Base-by-base conservation (phyloP, 2,888 invertebrate genomes). In the Apamea anceps region DNA sequence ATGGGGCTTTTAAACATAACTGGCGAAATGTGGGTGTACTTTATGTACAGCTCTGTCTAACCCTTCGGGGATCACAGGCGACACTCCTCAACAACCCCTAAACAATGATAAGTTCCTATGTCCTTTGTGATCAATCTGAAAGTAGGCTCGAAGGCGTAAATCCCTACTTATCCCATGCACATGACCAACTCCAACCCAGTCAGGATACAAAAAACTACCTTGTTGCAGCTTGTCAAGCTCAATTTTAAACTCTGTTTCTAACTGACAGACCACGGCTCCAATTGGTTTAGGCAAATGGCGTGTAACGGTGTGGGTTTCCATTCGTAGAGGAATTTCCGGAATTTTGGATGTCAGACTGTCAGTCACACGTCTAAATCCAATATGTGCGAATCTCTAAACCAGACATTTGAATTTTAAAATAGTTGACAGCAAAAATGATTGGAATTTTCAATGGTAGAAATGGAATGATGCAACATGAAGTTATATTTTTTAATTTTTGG, bases 201-300 rank as follows among this genome's bases (percentile, higher is more conserved):
- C 28, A 63, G 62, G 13, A 48, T 65, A 37, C 12, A 45, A n/a
- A 79, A 37, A 57, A 48, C n/a, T 42, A 45, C 13, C 6, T 51
- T 25, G 18, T 25, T 12, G 54, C 42, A 5, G 32, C n/a, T 67
- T 54, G 42, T 18, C 54, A 37, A 65, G 21, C 18, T 71, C n/a
- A 66, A 37, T 82, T 77, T 72, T 60, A 51, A 45, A 66, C 28
- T 57, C 28, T 25, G 42, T 62, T 68, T 3, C 32, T 67, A 81
- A 57, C 32, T 63, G 72, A 70, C 79, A 79, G 68, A 12, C 6
- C 4, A 10, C 68, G 32, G 32, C 18, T 28, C 0, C 60, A 70
- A 79, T 73, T 70, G 8, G 57, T 51, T 83, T 83, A 28, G 72
- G 68, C 32, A 45, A 83, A 79, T 73, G 3, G 25, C 57, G 42